phyloP scores from a whole-genome alignment of 2,888 invertebrate species.

The Agrotis puta region DNA sequence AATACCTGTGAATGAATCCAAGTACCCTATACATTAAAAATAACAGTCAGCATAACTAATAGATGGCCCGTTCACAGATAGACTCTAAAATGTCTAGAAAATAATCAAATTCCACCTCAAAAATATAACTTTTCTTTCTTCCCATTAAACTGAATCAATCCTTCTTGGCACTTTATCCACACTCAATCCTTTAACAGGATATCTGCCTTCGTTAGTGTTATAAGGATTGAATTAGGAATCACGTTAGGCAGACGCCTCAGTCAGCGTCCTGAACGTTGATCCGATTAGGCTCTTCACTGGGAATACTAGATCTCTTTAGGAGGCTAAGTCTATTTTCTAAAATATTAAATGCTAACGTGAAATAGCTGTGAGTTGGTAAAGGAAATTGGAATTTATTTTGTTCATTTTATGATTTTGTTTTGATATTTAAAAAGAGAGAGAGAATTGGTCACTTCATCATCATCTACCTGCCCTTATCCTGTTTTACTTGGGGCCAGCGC shows the following conservation, averaged over 20 bases:
- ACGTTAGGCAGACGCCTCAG: conserved; percentile 19
- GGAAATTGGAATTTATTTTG: too few relatives aligned
- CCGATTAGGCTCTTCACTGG: conserved; percentile 2
- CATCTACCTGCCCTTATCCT: too few relatives aligned
- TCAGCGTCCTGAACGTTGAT: conserved; percentile 18
- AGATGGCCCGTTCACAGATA: too few relatives aligned
- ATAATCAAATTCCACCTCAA: not conserved
- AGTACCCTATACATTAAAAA: not conserved
- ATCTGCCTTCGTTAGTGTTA: conserved; percentile 16
- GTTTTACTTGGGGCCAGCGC: too few relatives aligned
- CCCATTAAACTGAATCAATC: not conserved
- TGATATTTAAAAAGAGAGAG: too few relatives aligned
- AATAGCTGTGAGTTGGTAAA: too few relatives aligned
- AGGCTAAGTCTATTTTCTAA: too few relatives aligned
- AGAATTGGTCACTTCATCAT: too few relatives aligned
- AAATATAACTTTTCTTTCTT: not conserved
- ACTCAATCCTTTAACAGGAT: not conserved
- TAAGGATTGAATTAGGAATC: conserved; percentile 34
- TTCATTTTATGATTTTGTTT: too few relatives aligned
- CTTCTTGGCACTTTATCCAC: not conserved
- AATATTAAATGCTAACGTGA: too few relatives aligned
- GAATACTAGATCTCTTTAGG: not conserved
- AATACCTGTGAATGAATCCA: not conserved
- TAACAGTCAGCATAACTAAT: too few relatives aligned
- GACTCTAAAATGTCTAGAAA: too few relatives aligned